A percentile compares a stretch with the other conserved stretches of the same genome.
Conservation (phyloP, 2,113 vertebrate species). For the Apaloderma vittatum region DNA sequence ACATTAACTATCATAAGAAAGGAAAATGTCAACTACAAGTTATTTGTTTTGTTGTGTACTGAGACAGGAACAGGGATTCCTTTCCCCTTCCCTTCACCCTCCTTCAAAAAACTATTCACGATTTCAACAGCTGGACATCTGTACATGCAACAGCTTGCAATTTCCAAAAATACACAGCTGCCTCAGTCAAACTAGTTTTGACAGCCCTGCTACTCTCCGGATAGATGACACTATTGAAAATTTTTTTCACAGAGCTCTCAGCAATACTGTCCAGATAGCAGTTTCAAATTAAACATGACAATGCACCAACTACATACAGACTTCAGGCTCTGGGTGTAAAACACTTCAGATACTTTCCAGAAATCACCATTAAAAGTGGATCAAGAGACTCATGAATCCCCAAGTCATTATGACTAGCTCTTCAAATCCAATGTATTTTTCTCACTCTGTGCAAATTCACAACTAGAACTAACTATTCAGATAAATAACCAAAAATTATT, state of each 20-base stretch:
- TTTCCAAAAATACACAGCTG: background rate
- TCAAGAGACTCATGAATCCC: background rate
- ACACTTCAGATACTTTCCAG: background rate
- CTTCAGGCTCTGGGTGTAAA: background rate
- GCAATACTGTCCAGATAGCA: background rate
- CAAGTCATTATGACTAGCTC: background rate
- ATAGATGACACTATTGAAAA: background rate
- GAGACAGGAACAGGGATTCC: background rate
- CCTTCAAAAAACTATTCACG: background rate
- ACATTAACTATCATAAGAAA: background rate
- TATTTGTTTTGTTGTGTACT: background rate
- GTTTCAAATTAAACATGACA: background rate
- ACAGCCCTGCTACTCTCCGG: background rate
- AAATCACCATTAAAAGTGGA: background rate
- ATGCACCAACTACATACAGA: background rate
- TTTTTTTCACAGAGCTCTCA: background rate
- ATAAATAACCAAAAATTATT: background rate
- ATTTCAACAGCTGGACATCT: background rate
- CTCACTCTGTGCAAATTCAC: background rate
- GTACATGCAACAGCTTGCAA: background rate
- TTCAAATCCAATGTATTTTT: background rate
- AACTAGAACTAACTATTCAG: background rate
- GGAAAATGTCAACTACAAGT: background rate
- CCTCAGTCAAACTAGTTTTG: background rate
- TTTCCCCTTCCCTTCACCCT: background rate